Conservation (phyloP, 2,113 vertebrate genomes). For the Cairina moschata region DNA sequence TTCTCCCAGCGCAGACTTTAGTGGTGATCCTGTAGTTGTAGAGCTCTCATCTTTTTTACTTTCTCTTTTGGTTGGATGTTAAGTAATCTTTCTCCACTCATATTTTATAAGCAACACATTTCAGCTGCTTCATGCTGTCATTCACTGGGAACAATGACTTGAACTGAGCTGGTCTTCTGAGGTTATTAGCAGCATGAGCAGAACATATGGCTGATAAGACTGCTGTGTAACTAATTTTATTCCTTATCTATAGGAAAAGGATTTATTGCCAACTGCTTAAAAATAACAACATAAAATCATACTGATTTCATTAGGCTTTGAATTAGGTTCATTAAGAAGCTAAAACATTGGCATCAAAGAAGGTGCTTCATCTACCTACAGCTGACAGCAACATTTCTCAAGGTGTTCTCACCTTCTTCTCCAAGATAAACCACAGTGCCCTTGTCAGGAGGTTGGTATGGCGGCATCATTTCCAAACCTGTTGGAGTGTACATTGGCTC, state of each 20-base stretch:
- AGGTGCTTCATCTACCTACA: not conserved
- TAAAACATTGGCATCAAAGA: not conserved
- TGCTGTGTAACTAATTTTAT: not conserved
- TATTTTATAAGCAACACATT: not conserved
- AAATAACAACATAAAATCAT: not conserved
- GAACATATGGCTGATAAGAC: not conserved
- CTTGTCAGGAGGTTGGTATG: conserved; percentile 41
- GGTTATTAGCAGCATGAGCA: not conserved
- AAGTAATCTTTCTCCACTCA: not conserved
- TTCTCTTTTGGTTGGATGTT: not conserved
- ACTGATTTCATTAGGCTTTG: not conserved
- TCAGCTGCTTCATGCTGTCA: not conserved
- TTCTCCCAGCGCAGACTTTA: not conserved
- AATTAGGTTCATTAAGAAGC: not conserved
- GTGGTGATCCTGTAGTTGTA: not conserved
- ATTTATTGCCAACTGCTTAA: not conserved
- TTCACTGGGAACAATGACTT: not conserved
- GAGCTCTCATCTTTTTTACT: not conserved
- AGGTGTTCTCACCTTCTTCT: conserved; percentile 65
- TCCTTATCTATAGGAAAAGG: not conserved
- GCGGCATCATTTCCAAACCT: conserved; percentile 45
- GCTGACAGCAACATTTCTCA: conserved; percentile 13
- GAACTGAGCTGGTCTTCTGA: not conserved
- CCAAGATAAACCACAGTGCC: conserved; percentile 70
- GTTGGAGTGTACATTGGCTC: conserved; percentile 71